A percentile compares a stretch with the other conserved stretches of the same genome.
Evolutionary conservation across 2,797 vertebrate species (phyloP).

Genomic region (Fratercula arctica): DNA sequence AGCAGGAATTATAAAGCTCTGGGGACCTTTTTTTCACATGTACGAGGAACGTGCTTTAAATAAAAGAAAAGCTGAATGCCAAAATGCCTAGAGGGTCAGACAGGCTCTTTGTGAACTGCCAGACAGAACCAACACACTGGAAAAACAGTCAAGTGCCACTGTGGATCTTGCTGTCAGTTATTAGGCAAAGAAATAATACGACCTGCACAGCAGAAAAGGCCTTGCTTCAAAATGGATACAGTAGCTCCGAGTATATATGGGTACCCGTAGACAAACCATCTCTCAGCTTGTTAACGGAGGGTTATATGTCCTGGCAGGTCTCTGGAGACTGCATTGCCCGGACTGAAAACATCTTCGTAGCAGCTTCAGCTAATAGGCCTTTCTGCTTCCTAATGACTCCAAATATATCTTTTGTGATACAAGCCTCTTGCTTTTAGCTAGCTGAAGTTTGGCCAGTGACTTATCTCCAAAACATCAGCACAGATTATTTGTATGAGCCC

Average conservation of each 20-base stretch:
- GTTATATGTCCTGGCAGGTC: slow-evolving; percentile 2
- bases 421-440: background rate
- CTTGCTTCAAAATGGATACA: background rate
- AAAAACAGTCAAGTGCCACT: background rate
- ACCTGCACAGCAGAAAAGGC: background rate
- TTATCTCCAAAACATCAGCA: background rate
- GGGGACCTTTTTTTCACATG: background rate
- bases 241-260: background rate
- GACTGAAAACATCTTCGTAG: background rate
- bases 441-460: rapidly evolving
- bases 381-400: slow-evolving; percentile 39
- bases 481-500: background rate
- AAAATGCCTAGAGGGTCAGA: slow-evolving; percentile 6
- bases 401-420: slow-evolving; percentile 11
- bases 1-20: background rate
- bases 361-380: slow-evolving; percentile 28
- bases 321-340: slow-evolving; percentile 1
- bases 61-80: slow-evolving; percentile 18
- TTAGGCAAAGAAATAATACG: slow-evolving; percentile 12
- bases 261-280: background rate
- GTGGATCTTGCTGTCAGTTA: background rate
- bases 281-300: slow-evolving; percentile 10
- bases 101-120: background rate
- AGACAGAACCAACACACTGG: slow-evolving; percentile 12
- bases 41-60: background rate